Evolutionary conservation across 1,140 invertebrate species (phyloP).

Genomic region (Sipha flava): DNA sequence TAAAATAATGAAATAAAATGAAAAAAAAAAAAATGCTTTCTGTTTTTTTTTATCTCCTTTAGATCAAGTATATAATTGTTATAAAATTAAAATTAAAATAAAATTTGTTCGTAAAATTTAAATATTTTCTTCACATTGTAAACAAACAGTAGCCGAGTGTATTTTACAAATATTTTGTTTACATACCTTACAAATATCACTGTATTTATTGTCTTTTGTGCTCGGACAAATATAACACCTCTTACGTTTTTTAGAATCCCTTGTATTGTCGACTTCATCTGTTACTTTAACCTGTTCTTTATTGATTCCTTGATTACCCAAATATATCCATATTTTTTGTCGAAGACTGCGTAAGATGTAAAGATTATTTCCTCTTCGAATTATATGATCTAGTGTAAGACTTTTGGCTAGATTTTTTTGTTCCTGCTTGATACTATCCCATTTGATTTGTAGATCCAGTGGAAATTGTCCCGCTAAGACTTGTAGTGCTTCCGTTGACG

Average conservation of each 20-base stretch:
- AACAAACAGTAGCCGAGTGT: not conserved
- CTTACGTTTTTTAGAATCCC: not conserved
- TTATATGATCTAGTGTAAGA: not conserved
- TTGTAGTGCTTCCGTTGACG: no score
- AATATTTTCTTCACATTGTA: not conserved
- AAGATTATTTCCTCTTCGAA: not conserved
- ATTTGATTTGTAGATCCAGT: no score
- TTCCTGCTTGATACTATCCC: no score
- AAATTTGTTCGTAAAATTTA: not conserved
- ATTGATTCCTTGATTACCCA: constrained; percentile 1
- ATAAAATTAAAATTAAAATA: not conserved
- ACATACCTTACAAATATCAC: not conserved
- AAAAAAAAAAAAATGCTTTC: no score
- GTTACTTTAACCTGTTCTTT: not conserved
- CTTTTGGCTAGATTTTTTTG: not conserved
- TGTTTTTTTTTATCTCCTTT: no score
- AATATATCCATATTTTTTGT: constrained; percentile 18
- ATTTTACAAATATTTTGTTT: constrained; percentile 9
- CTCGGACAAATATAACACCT: not conserved
- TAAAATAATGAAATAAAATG: no score
- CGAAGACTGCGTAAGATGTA: not conserved
- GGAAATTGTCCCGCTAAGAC: no score
- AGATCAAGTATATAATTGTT: no score
- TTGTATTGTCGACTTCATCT: not conserved
- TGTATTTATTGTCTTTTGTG: not conserved